Evolutionary conservation across 2,113 vertebrate genomes (phyloP), one percentile per base, ranked within the genome.

Genomic region (Heloderma charlesbogerti): DNA sequence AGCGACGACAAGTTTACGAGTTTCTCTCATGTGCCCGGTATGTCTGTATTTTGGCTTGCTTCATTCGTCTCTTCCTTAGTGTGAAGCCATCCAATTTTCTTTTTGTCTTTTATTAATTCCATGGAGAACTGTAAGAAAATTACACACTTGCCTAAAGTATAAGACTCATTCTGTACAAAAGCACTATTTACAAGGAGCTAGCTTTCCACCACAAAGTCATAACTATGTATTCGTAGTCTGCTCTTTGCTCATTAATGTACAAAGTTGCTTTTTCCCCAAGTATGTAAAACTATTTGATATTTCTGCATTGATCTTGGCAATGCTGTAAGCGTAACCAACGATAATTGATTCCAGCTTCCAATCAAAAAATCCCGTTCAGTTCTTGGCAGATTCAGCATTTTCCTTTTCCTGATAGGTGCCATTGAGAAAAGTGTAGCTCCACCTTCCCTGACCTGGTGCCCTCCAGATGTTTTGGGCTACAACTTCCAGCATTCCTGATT

Each of bases 11-110:
- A 99, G 99, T 91, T 97, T 99, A 6, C 97, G 99, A 3, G 99
- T 99, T 51, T 99, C 99, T 16, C 98, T 99, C 1, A 98, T 98
- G 98, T 99, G 99, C 88, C 99, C 99, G 88, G 99, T 99, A 97
- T 96, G 97, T 97, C 83, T 1, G 60, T 4, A 16, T 31, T 40
- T 2, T n/a, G 67, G 67, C 2, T 45, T 25, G 3, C 4, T 0
- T 43, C 90, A 78, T 71, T 7, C 1, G 60, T 92, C 27, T 0
- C 34, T n/a, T 72, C 5, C n/a, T 74, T 74, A 6, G 15, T 37
- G 16, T n/a, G 12, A n/a, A n/a, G 25, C 71, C 4, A 27, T 72
- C 4, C n/a, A 15, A 3, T 63, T 22, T 63, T 74, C n/a, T 74
- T n/a, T 74, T n/a, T 9, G 31, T 20, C 60, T 63, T 18, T 63